Percentiles rank a stretch among this genome's conserved stretches.
Conservation (phyloP, 2,113 vertebrate genomes). For the Machaerirhynchus nigripectus region DNA sequence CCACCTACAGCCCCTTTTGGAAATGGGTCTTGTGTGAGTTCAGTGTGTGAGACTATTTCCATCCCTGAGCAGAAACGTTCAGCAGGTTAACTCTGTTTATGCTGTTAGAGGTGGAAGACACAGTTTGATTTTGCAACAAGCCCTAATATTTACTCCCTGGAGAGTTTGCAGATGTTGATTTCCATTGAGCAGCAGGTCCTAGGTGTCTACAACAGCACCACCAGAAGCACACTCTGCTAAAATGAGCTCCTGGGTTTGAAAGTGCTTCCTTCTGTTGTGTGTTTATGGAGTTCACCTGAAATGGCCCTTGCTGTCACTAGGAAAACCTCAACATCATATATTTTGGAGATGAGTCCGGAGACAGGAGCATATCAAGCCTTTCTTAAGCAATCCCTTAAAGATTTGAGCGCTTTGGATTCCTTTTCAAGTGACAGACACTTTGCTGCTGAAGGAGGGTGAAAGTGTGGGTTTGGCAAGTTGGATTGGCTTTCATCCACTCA, state of each 20-base stretch:
- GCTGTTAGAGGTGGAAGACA: background rate
- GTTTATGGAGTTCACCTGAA: background rate
- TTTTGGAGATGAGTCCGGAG: background rate
- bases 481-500: background rate
- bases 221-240: background rate
- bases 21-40: background rate
- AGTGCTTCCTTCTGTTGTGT: background rate
- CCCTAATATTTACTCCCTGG: background rate
- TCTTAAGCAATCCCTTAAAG: background rate
- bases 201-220: background rate
- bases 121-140: background rate
- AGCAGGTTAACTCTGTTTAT: background rate
- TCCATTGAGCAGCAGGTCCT: background rate
- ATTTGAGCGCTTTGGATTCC: background rate
- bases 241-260: background rate
- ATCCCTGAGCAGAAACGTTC: background rate
- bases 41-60: background rate
- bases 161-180: background rate
- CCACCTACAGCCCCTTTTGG: background rate
- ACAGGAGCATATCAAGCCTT: background rate
- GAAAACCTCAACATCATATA: background rate
- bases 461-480: background rate
- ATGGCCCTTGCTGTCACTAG: background rate
- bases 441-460: background rate
- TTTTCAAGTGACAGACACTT: background rate